Percentiles rank a stretch among this genome's conserved stretches.
phyloP scores from a whole-genome alignment of 35 echinoderm and acorn worm genomes.

The Heliocidaris erythrogramma region DNA sequence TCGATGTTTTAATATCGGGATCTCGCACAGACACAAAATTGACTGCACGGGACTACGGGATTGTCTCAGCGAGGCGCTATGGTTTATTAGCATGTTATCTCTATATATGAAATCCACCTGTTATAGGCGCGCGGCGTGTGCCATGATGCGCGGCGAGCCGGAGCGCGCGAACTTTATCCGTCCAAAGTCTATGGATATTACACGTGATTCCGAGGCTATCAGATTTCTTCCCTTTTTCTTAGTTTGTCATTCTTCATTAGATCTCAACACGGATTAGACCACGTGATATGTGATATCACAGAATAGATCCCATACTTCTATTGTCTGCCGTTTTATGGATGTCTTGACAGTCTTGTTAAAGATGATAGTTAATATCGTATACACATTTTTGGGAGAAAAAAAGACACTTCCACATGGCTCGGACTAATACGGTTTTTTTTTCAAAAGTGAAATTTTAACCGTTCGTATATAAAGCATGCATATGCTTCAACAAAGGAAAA shows the following conservation, averaged over 20 bases:
- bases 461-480: too few relatives aligned
- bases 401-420: too few relatives aligned
- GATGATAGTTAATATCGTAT: too few relatives aligned
- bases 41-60: background rate
- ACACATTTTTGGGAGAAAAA: too few relatives aligned
- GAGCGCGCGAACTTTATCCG: constrained; percentile 28
- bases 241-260: constrained; percentile 35
- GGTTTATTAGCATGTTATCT: constrained; percentile 2
- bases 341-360: background rate
- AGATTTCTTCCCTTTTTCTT: background rate
- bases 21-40: background rate
- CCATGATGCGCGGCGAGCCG: background rate
- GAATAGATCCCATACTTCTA: background rate
- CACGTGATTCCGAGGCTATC: constrained; percentile 24
- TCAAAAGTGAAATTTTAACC: too few relatives aligned
- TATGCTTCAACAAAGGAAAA: background rate
- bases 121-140: constrained; percentile 10
- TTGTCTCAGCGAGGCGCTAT: background rate
- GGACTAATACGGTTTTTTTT: too few relatives aligned
- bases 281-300: background rate
- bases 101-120: constrained; percentile 37
- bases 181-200: constrained; percentile 38
- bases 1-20: background rate
- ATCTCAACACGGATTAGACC: background rate
- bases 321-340: background rate